Base-by-base conservation (phyloP, 2,113 vertebrate species). In the Pteronura brasiliensis region DNA sequence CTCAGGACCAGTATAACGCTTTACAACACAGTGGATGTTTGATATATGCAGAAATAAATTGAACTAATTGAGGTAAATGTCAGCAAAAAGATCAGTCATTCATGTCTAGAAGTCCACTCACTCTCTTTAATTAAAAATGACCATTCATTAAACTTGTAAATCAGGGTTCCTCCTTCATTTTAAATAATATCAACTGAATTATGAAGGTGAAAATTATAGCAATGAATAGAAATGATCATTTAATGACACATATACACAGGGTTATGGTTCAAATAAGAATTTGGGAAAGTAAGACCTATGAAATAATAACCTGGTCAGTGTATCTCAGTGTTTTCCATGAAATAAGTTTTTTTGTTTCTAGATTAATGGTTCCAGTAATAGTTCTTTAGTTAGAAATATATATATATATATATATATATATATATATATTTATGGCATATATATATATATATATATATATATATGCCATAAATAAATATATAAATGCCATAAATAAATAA, bases 121-220 rank as follows among this genome's bases (percentile, higher is more conserved):
- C 87, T 96, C 59, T 96, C 52, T 42, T 95, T 97, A 95, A 97
- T 97, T 97, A 96, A 97, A 98, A 97, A 87, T 34, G 67, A 59
- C 59, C 81, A 97, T 93, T 93, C 39, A 77, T 92, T 95, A 77
- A 27, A 94, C 29, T 97, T 90, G 76, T 85, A 97, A 95, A 91
- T 96, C 77, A 82, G 44, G 17, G 14, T 72, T 34, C 21, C 34
- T 83, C 81, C 47, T 65, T 92, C 71, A 96, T 90, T 92, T 85
- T 90, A 81, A 95, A 57, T 42, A 95, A 88, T 95, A n/a, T 14
- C 84, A 95, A 76, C 17, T 93, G 59, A 95, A 95, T 57, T 92
- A 96, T 52, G 61, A 89, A 81, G 80, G 49, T 93, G 47, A 90
- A 94, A 96, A 97, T 88, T 88, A 88, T 0, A 97, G 29, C 47